Evolutionary conservation across 2,888 invertebrate genomes (phyloP), one percentile per base, ranked within the genome.

Genomic region (Chouioia cunea): DNA sequence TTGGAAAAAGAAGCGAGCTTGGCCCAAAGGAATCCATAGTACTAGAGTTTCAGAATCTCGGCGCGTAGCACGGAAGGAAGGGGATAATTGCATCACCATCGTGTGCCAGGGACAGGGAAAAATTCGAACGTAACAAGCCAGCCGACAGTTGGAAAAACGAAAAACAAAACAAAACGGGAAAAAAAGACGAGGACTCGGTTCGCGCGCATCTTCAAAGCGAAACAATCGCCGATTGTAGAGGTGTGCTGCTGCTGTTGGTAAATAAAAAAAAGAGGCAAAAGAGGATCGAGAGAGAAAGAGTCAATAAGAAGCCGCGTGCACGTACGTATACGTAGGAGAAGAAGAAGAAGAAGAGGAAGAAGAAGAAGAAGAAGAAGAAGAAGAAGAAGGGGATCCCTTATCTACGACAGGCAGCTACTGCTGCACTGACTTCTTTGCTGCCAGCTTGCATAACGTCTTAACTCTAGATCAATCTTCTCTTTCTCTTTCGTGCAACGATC

Each of bases 361-460:
- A n/a, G n/a, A n/a, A n/a, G n/a, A n/a, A 57, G 12, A 58, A 16
- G 58, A 36, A 18, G 18, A 18, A 18, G 27, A 4, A 59, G 8
- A 59, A 20, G 46, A 59, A 59, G 54, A 67, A 60, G 57, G 60
- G 48, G 57, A 65, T 69, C 16, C 16, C 70, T 70, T 73, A 73
- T 73, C 70, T 54, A 46, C 69, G 66, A 70, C 70, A 63, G 67
- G 43, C 69, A 47, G 65, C 72, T 60, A 58, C 60, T 65, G 36
- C 52, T 18, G 8, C 43, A 20, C 16, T 27, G 50, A 67, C 66
- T 62, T 71, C 67, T 59, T 67, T 59, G 56, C 65, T 65, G 64
- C 73, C 59, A 69, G 65, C 73, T 69, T 69, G 63, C 73, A 43
- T 65, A 69, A 73, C 71, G 71, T 71, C 71, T 71, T 71, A 71